Conservation (phyloP, 2,113 vertebrate genomes). For the Archocentrus centrarchus region DNA sequence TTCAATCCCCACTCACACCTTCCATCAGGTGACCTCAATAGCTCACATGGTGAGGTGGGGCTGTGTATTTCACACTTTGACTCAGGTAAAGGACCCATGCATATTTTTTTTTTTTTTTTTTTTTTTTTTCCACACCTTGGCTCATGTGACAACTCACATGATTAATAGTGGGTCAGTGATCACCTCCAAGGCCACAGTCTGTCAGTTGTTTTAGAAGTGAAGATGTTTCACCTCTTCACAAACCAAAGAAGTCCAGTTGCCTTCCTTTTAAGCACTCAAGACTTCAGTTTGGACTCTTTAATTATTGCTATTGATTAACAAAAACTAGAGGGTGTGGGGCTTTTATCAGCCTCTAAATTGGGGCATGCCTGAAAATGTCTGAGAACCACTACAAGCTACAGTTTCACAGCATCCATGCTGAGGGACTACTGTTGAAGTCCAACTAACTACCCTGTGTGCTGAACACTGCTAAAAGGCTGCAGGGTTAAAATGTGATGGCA, state of each 20-base stretch:
- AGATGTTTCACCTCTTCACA: accelerated
- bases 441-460: background rate
- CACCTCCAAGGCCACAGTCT: too few species aligned
- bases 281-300: background rate
- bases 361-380: background rate
- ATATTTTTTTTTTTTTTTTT: too few species aligned
- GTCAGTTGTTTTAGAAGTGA: background rate
- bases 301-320: background rate
- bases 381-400: background rate
- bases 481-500: background rate
- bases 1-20: background rate
- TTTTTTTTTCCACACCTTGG: background rate
- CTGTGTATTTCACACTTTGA: background rate
- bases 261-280: background rate
- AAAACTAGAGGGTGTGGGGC: too few species aligned
- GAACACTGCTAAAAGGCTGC: background rate
- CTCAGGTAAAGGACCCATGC: background rate
- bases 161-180: background rate
- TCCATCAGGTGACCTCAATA: background rate
- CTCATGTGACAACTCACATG: background rate
- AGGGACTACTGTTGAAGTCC: background rate
- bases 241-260: background rate
- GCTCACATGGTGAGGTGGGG: background rate
- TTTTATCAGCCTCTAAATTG: background rate
- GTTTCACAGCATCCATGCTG: background rate